These are phyloP conservation scores for Melanerpes aurifrons DNA, from an alignment of 2,113 vertebrate species.

Conservation along the genomic window DNA sequence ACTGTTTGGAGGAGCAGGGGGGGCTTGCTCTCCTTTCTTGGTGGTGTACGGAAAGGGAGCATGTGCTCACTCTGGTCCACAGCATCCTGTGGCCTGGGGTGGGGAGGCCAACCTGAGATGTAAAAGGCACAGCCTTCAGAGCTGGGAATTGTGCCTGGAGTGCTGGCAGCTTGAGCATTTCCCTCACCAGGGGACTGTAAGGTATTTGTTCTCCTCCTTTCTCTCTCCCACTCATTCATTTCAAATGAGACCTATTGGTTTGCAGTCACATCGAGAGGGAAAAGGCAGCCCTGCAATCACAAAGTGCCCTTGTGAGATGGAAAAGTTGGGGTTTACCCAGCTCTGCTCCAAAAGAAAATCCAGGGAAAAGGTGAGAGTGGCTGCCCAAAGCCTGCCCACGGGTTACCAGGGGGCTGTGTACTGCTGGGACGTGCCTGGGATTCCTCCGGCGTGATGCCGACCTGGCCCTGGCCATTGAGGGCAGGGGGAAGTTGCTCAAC, in stretches of 20 bases:
- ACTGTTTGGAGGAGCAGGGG: not conserved
- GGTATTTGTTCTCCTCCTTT: conserved; percentile 24
- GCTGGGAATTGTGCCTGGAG: conserved; percentile 7
- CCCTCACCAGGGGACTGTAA: conserved; percentile 9
- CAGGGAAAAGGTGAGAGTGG: conserved; percentile 11
- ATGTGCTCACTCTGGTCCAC: not conserved
- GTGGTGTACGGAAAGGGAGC: not conserved
- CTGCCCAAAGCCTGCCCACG: conserved; percentile 1
- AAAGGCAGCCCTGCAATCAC: not conserved
- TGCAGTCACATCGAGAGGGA: not conserved
- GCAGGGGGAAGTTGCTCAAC: not conserved
- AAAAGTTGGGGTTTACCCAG: not conserved
- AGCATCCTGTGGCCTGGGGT: not conserved
- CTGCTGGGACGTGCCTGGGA: conserved; percentile 43
- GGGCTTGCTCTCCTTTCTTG: not conserved
- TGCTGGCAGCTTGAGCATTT: not conserved
- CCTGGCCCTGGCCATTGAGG: not conserved
- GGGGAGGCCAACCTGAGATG: not conserved
- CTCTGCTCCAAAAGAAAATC: not conserved
- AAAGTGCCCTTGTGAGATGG: not conserved
- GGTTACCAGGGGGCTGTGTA: conserved; percentile 6
- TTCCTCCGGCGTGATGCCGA: conserved; percentile 19
- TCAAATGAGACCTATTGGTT: not conserved
- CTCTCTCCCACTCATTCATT: conserved; percentile 35
- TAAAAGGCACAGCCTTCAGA: not conserved